Percentiles rank a stretch among this genome's conserved stretches.
phyloP scores from a whole-genome alignment of 30 jellyfish, hydroid and myxozoan genomes.

The Mastigias papua region DNA sequence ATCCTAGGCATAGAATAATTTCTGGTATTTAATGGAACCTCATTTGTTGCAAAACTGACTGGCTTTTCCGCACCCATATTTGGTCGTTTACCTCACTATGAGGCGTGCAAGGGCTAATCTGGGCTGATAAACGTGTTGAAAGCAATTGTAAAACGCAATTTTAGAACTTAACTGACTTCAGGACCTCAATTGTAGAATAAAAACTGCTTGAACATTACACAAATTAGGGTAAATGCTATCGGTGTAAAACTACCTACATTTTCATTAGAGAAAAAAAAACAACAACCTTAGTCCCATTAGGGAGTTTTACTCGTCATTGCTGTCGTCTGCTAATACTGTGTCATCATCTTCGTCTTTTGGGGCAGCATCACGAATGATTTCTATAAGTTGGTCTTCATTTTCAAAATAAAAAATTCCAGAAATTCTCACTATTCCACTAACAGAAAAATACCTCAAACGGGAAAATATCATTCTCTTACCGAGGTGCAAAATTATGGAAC shows the following conservation, averaged over 20 bases:
- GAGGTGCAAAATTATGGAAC: too few species aligned
- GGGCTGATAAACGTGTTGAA: not conserved
- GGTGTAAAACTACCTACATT: not conserved
- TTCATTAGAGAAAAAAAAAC: not conserved
- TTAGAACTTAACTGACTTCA: not conserved
- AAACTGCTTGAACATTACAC: not conserved
- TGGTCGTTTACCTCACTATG: not conserved
- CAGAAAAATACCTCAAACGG: too few species aligned
- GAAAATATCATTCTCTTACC: too few species aligned
- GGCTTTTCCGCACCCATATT: not conserved
- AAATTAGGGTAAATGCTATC: not conserved
- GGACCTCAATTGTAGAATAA: slow-evolving; percentile 1
- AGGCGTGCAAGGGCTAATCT: not conserved
- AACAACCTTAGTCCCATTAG: slow-evolving; percentile 2
- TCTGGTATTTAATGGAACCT: not conserved
- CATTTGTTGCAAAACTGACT: not conserved
- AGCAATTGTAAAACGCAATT: not conserved
- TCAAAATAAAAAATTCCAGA: slow-evolving; percentile 4
- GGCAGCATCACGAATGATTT: slow-evolving; percentile 21
- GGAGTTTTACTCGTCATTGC: slow-evolving; percentile 6
- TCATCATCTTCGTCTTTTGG: slow-evolving; percentile 23
- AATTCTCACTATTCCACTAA: too few species aligned
- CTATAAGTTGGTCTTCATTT: slow-evolving; percentile 26
- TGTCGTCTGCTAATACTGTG: slow-evolving; percentile 4
- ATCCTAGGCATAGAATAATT: not conserved